Conservation (phyloP, 2,888 invertebrate genomes). For the Eumacrocentrus americanus region DNA sequence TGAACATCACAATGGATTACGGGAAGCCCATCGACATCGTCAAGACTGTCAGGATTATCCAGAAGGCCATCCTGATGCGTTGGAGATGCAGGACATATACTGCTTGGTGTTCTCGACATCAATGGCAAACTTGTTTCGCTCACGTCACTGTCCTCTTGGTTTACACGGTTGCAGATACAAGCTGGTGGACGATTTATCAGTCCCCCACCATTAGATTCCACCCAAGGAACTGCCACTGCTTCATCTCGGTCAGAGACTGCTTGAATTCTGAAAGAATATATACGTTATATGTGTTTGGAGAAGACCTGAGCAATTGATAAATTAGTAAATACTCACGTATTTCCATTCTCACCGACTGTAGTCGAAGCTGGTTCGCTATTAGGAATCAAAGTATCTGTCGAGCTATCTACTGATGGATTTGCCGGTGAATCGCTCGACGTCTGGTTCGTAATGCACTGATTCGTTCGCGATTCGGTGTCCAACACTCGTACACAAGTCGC, state of each 20-base stretch:
- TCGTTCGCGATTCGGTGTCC: conserved; percentile 42
- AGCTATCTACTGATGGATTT: conserved; percentile 63
- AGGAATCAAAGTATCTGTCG: conserved; percentile 65
- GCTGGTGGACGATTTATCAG: conserved; percentile 36
- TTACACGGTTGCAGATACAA: conserved; percentile 48
- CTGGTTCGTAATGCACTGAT: conserved; percentile 46
- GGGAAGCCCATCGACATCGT: conserved; percentile 77
- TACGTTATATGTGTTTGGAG: too few species aligned
- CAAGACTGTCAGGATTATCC: conserved; percentile 61
- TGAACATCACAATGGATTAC: conserved; percentile 76
- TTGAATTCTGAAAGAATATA: conserved; percentile 39
- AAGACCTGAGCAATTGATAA: too few species aligned
- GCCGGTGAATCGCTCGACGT: conserved; percentile 49
- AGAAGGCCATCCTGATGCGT: conserved; percentile 55
- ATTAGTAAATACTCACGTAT: conserved; percentile 50
- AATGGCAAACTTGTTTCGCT: conserved; percentile 60
- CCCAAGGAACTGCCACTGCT: conserved; percentile 42
- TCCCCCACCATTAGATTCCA: conserved; percentile 34
- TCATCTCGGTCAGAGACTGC: conserved; percentile 40
- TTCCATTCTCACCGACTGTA: conserved; percentile 43
- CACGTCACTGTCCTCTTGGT: conserved; percentile 53
- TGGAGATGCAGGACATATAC: conserved; percentile 67
- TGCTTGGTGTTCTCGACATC: conserved; percentile 67
- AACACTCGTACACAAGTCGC: conserved; percentile 34
- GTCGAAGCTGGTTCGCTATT: conserved; percentile 47